A percentile compares a stretch with the other conserved stretches of the same genome.
These are phyloP conservation scores for Gymnarchus niloticus DNA, from an alignment of 2,113 vertebrate genomes.

Conservation along the genomic window DNA sequence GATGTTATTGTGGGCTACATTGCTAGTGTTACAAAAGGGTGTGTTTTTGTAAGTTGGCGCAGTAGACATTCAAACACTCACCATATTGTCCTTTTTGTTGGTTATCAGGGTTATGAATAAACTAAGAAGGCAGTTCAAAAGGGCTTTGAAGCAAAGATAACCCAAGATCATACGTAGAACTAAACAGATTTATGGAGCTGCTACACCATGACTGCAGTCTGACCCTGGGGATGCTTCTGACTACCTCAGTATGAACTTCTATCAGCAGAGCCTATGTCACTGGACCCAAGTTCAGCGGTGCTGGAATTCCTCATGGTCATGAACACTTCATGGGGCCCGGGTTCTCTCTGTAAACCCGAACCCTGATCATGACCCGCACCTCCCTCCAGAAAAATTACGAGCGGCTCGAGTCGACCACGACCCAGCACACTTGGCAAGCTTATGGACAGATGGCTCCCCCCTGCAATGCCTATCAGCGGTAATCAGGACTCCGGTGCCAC, in stretches of 20 bases:
- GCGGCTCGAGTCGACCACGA: not conserved
- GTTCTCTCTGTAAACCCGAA: not conserved
- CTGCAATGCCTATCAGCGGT: not conserved
- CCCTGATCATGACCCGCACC: not conserved
- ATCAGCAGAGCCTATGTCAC: not conserved
- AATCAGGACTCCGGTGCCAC: not conserved
- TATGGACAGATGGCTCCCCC: not conserved
- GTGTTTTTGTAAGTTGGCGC: not conserved
- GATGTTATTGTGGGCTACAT: not conserved
- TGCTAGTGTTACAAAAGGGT: not conserved
- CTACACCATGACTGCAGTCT: not conserved
- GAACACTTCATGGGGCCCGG: not conserved
- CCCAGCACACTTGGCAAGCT: not conserved
- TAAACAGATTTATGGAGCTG: conserved; percentile 17
- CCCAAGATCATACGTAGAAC: not conserved
- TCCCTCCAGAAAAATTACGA: not conserved
- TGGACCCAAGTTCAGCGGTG: not conserved
- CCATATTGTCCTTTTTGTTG: not conserved
- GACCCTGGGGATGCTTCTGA: not conserved
- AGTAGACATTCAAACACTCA: not conserved
- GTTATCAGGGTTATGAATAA: conserved; percentile 4
- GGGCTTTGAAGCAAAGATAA: conserved; percentile 12
- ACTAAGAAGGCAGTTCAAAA: not conserved
- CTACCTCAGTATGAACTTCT: not conserved
- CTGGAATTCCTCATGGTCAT: not conserved